phyloP scores from a whole-genome alignment of 2,797 vertebrate species.

The Sorex maritimensis region DNA sequence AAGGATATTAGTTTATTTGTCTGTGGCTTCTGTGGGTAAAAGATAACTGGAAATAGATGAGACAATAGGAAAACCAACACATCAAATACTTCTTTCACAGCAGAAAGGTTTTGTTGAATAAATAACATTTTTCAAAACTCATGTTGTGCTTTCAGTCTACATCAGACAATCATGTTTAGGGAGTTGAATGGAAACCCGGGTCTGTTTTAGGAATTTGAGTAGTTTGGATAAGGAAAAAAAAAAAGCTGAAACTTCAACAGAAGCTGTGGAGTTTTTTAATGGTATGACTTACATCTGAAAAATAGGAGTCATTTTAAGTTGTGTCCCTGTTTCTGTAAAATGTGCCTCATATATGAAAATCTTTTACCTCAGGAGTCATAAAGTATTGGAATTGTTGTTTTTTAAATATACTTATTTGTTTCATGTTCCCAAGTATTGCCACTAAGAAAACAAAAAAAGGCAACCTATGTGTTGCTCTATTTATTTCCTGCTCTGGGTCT shows the following conservation, averaged over 20 bases:
- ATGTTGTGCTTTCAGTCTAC: neutral
- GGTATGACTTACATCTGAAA: neutral
- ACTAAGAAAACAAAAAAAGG: conserved; percentile 37
- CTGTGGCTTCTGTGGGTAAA: conserved; percentile 60
- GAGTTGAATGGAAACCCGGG: neutral
- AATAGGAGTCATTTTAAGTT: neutral
- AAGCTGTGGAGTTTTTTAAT: too few species aligned
- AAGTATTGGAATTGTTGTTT: neutral
- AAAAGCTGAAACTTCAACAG: neutral
- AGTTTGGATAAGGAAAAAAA: conserved; percentile 6
- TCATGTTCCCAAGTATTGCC: neutral
- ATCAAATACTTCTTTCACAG: conserved; percentile 33
- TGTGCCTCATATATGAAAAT: conserved; percentile 22
- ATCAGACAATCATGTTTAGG: neutral
- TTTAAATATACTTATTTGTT: neutral
- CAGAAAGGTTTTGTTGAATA: conserved; percentile 39
- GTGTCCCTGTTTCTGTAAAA: neutral
- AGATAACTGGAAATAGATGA: conserved; percentile 62
- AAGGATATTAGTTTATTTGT: conserved; percentile 62
- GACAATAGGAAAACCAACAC: neutral
- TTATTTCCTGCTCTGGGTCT: conserved; percentile 36
- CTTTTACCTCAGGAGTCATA: neutral
- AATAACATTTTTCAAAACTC: neutral
- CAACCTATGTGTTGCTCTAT: neutral
- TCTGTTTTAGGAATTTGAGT: neutral